Evolutionary conservation across 1,140 invertebrate species (phyloP), one percentile per base, ranked within the genome.

Genomic region (Galendromus occidentalis): DNA sequence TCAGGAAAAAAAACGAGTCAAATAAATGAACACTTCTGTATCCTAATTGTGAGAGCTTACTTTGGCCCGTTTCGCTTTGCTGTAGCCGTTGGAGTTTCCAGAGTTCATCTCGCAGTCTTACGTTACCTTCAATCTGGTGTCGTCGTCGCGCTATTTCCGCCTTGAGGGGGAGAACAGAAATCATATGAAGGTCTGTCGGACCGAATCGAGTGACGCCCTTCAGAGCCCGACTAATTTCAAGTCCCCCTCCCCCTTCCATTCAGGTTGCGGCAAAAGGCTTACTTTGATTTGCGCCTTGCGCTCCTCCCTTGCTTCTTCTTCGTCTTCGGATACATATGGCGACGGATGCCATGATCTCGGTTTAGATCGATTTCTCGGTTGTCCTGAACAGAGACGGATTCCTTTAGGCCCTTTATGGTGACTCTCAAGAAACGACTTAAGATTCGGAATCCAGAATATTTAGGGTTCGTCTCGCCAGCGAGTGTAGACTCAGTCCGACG

Each of bases 281-380:
- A 59, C 51, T 33, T 59, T 59, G 33, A 59, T 59, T 33, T 59
- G 25, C 20, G 51, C 51, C 51, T 59, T 59, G 51, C 51, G 51
- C 51, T 59, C 51, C 20, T 59, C 51, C 33, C 51, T 59, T 25
- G 51, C 51, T 29, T 59, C 51, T 59, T 59, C 51, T 33, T 59
- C 51, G 22, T 59, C 51, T 59, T 59, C 51, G 14, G 51, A 59
- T 20, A 65, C 66, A 66, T 80, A 80, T 5, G 80, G 81, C 0
- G 80, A 81, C 2, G 81, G 80, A 68, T 82, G 79, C 80, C 80
- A 82, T 7, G 80, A 82, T 20, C 79, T 76, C 1, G 80, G 77
- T 66, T 80, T 80, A 14, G 51, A 59, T 18, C 51, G 51, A 59
- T 33, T 59, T 33, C 51, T 59, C 51, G 51, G 25, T 25, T 59